Evolutionary conservation across 2,113 vertebrate species (phyloP).

Genomic region (Indicator maculatus): DNA sequence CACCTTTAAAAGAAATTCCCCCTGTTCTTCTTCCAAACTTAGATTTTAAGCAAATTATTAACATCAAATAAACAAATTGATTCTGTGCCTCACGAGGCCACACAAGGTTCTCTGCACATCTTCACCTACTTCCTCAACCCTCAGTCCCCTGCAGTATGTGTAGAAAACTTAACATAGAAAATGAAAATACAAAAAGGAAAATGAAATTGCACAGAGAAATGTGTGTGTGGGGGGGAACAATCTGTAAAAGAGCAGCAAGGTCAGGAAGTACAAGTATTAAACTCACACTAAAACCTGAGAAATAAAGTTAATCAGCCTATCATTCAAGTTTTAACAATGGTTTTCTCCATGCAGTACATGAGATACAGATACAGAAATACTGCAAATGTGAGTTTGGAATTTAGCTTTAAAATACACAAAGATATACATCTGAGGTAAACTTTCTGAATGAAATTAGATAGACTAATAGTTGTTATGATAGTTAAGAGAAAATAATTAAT

Average conservation of each 20-base stretch:
- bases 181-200: background rate
- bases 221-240: background rate
- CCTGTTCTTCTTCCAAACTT: background rate
- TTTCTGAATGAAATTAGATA: background rate
- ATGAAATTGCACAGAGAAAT: background rate
- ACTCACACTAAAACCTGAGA: background rate
- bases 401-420: background rate
- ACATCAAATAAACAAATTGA: background rate
- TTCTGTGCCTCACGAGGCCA: background rate
- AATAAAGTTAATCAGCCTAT: background rate
- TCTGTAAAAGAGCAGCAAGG: background rate
- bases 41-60: background rate
- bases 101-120: background rate
- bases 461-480: background rate
- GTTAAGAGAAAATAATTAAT: background rate
- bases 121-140: background rate
- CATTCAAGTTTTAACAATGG: background rate
- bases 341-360: background rate
- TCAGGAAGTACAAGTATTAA: background rate
- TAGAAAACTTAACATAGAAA: background rate
- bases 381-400: background rate
- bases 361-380: background rate
- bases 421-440: background rate
- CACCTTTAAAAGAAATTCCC: constrained; percentile 58
- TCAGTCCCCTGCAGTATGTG: background rate